Evolutionary conservation across 1,140 invertebrate species (phyloP).

Genomic region (Coenobita brevimanus): DNA sequence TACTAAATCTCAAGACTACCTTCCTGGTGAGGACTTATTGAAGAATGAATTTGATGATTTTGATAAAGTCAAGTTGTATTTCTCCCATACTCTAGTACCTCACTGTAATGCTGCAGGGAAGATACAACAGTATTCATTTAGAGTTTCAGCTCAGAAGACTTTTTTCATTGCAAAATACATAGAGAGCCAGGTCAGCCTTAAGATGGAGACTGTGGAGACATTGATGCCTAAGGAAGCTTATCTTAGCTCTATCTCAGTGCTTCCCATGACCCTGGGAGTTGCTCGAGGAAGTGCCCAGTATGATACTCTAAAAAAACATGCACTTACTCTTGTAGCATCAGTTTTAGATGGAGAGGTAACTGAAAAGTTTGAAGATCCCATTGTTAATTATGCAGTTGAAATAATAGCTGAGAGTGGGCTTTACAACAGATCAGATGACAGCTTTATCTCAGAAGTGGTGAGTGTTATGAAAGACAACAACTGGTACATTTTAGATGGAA

Average conservation of each 20-base stretch:
- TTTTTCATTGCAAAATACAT: conserved; percentile 35
- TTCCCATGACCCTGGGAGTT: conserved; percentile 32
- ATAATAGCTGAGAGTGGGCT: conserved; percentile 23
- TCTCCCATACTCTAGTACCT: conserved; percentile 20
- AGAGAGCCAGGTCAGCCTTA: not conserved
- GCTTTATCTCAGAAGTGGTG: conserved; percentile 12
- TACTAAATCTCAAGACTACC: not conserved
- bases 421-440: conserved; percentile 6
- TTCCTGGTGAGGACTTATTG: not conserved
- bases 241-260: not conserved
- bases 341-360: conserved; percentile 1
- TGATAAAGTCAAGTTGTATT: not conserved
- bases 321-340: not conserved
- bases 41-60: not conserved
- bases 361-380: conserved; percentile 8
- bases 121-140: conserved; percentile 29
- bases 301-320: conserved; percentile 13
- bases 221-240: not conserved
- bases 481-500: conserved; percentile 44
- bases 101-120: conserved; percentile 24
- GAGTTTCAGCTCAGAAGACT: conserved; percentile 14
- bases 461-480: not conserved
- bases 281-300: not conserved
- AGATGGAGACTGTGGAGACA: not conserved
- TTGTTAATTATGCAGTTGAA: conserved; percentile 37